Evolutionary conservation across 92 coral and sea anemone species (phyloP).

Genomic region (Montipora capitata): DNA sequence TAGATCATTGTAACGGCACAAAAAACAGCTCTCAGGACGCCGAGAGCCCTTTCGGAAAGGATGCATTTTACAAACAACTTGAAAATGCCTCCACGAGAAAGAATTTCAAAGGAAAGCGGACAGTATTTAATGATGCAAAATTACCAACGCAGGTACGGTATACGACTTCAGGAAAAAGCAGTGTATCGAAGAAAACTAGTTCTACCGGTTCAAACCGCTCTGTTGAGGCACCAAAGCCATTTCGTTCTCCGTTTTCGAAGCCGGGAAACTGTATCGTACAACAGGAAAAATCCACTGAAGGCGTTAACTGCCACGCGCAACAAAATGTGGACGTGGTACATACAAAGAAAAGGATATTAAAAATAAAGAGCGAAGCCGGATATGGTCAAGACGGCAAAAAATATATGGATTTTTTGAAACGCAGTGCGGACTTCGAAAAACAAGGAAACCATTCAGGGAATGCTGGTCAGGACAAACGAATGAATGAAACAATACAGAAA

Average conservation of each 20-base stretch:
- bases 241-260: conserved; percentile 45
- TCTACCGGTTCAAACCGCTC: conserved; percentile 6
- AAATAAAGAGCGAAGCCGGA: not conserved
- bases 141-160: not conserved
- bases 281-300: not conserved
- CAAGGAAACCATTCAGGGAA: not conserved
- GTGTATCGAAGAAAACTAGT: not conserved
- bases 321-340: conserved; percentile 20
- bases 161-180: not conserved
- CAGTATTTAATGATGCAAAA: not conserved
- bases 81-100: not conserved
- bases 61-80: not conserved
- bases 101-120: conserved; percentile 2
- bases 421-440: not conserved
- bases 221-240: conserved; percentile 8
- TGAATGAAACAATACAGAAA: not conserved
- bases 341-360: not conserved
- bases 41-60: not conserved
- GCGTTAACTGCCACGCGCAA: not conserved
- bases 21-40: not conserved
- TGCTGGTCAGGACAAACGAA: not conserved
- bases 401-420: conserved; percentile 38
- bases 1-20: not conserved
- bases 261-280: conserved; percentile 5
- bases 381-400: not conserved